Evolutionary conservation across 2,113 vertebrate species (phyloP), one percentile per base, ranked within the genome.

Genomic region (Neogobius melanostomus): DNA sequence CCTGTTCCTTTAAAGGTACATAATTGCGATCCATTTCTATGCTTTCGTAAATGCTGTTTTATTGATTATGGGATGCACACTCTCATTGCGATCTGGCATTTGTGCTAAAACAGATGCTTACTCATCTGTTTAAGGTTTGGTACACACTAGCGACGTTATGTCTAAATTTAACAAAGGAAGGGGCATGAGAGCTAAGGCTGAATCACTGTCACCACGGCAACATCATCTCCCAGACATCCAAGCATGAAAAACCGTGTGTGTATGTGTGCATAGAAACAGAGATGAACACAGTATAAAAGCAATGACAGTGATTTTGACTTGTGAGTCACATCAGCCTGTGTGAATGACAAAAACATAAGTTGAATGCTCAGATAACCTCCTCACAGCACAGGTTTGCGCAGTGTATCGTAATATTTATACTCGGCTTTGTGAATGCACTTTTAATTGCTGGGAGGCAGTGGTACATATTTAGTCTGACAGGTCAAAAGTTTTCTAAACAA

Each of bases 401-500:
- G 63, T 63, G 57, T 46, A 64, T 72, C 51, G 64, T 71, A 80
- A 85, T 75, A 73, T 88, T 82, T 76, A 74, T 61, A 46, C 14
- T 53, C 51, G 47, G 45, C 45, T 17, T 47, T 64, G 12, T 66
- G 62, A 75, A 77, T 76, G 17, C 78, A 49, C 59, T 46, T 75
- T 62, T 70, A 57, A 52, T 75, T 65, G 76, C 75, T 75, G 11
- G 1, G 65, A 77, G 70, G 66, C 44, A 70, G 17, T 28, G 69
- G 59, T 36, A 12, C 76, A 82, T 44, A 76, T 71, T 84, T 21
- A 80, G 77, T 77, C 65, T 60, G 64, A 7, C 46, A 64, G 85
- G 83, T 89, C 86, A 88, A 86, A 89, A 82, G 88, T 85, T 84
- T 80, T 80, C 81, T 68, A 84, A 89, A 87, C 82, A 88, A 85